Evolutionary conservation across 1,140 invertebrate genomes (phyloP).

Genomic region (Brachionus calyciflorus): DNA sequence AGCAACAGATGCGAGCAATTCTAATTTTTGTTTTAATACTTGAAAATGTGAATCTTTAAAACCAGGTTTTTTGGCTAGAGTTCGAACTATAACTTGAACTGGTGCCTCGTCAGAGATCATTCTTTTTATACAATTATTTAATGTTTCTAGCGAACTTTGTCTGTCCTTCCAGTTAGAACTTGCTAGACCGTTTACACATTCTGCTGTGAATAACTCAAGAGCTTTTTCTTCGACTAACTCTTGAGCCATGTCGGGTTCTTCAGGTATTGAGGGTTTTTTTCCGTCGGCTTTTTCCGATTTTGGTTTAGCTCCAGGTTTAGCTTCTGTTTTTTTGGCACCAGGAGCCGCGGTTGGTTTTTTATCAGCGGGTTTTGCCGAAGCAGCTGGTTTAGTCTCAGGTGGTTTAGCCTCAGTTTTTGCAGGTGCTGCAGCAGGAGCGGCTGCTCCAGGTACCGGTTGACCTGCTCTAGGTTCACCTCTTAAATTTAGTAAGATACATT

Average conservation of each 20-base stretch:
- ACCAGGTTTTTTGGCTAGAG: conserved; percentile 78
- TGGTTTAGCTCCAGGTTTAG: conserved; percentile 45
- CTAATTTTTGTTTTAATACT: conserved; percentile 78
- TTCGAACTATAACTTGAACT: conserved; percentile 72
- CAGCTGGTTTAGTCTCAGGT: conserved; percentile 48
- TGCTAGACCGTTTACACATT: conserved; percentile 68
- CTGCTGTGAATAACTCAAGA: conserved; percentile 65
- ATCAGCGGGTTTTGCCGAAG: conserved; percentile 50
- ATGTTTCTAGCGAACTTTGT: conserved; percentile 72
- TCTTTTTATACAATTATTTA: conserved; percentile 60
- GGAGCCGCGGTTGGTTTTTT: neutral
- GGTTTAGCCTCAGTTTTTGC: conserved; percentile 47
- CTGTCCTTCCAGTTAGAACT: conserved; percentile 83
- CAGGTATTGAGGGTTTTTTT: conserved; percentile 50
- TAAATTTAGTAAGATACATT: conserved; percentile 74
- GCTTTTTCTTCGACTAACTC: conserved; percentile 73
- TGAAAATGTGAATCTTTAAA: conserved; percentile 89
- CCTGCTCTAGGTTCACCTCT: conserved; percentile 56
- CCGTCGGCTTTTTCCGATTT: conserved; percentile 48
- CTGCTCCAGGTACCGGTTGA: conserved; percentile 58
- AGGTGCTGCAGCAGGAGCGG: conserved; percentile 48
- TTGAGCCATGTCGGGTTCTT: conserved; percentile 49
- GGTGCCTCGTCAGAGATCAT: conserved; percentile 66
- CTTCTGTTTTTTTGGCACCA: neutral
- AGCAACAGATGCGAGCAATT: conserved; percentile 73